A percentile compares a stretch with the other conserved stretches of the same genome.
phyloP scores from a whole-genome alignment of 2,888 invertebrate genomes.

The Mesorhabditis belari region DNA sequence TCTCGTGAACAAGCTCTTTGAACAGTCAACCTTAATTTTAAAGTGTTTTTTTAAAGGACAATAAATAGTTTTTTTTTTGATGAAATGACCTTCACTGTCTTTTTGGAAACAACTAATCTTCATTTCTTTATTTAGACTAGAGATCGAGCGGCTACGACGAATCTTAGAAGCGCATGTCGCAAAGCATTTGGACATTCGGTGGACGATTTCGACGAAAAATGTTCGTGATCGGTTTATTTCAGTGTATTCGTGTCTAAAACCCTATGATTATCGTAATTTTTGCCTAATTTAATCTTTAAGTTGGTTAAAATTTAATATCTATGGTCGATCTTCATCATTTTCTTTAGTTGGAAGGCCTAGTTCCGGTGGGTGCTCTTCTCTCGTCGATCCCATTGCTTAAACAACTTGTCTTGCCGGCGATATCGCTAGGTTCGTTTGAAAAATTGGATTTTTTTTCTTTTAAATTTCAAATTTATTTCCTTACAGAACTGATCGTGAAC shows the following conservation, averaged over 20 bases:
- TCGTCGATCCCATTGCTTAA: constrained; percentile 49
- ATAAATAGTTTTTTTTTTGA: no score
- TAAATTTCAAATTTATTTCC: background rate
- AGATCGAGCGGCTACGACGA: constrained; percentile 30
- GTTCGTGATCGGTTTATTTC: constrained; percentile 11
- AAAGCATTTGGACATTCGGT: constrained; percentile 46
- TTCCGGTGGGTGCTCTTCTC: constrained; percentile 48
- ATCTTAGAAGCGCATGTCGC: constrained; percentile 45
- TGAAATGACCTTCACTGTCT: no score
- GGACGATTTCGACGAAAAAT: constrained; percentile 40
- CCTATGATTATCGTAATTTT: no score
- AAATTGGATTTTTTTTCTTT: background rate
- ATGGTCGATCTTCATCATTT: background rate
- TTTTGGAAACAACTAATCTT: no score
- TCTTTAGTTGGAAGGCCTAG: constrained; percentile 41
- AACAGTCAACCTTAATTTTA: no score
- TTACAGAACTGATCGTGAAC: constrained; percentile 36
- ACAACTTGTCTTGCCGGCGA: constrained; percentile 47
- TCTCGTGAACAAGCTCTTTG: no score
- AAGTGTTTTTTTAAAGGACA: no score
- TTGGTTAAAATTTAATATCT: background rate
- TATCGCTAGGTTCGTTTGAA: constrained; percentile 31
- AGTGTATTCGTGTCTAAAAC: no score
- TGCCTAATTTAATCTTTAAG: background rate
- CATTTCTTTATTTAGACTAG: background rate